phyloP scores from a whole-genome alignment of 2,113 vertebrate genomes.

The Ophthalmolycus amberensis region DNA sequence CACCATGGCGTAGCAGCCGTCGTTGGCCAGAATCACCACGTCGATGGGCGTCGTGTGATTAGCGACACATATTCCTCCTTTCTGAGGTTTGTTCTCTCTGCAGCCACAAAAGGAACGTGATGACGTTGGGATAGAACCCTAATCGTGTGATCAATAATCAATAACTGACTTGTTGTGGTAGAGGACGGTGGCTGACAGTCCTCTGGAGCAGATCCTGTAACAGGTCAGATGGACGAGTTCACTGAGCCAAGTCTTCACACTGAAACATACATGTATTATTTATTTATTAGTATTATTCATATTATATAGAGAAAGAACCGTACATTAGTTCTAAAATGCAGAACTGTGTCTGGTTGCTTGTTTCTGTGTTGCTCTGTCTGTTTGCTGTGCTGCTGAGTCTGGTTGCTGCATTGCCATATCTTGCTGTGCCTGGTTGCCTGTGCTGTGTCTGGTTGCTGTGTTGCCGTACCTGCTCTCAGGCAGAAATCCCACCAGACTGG shows the following conservation, averaged over 20 bases:
- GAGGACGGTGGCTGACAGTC: constrained; percentile 90
- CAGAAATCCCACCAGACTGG: constrained; percentile 88
- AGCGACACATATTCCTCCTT: constrained; percentile 96
- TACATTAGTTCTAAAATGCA: background rate
- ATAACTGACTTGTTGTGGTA: constrained; percentile 91
- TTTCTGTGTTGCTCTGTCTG: background rate
- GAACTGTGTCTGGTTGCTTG: background rate
- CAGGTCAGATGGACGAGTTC: constrained; percentile 93
- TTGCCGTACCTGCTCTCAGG: constrained; percentile 87
- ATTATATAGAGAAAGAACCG: background rate
- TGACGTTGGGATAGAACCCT: background rate
- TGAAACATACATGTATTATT: constrained; percentile 63
- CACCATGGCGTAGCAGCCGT: constrained; percentile 98
- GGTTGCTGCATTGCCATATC: background rate
- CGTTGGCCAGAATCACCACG: constrained; percentile 92
- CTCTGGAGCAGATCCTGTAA: constrained; percentile 92
- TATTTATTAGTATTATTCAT: background rate
- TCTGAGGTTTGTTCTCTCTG: constrained; percentile 93
- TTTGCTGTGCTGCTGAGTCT: too few relatives aligned
- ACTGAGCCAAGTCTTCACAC: constrained; percentile 89
- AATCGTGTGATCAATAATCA: background rate
- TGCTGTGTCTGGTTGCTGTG: background rate
- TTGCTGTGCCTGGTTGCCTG: background rate
- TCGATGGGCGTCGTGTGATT: constrained; percentile 98
- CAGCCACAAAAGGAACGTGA: background rate